Conservation (phyloP, 2,797 vertebrate genomes). For the Ataeniobius toweri region DNA sequence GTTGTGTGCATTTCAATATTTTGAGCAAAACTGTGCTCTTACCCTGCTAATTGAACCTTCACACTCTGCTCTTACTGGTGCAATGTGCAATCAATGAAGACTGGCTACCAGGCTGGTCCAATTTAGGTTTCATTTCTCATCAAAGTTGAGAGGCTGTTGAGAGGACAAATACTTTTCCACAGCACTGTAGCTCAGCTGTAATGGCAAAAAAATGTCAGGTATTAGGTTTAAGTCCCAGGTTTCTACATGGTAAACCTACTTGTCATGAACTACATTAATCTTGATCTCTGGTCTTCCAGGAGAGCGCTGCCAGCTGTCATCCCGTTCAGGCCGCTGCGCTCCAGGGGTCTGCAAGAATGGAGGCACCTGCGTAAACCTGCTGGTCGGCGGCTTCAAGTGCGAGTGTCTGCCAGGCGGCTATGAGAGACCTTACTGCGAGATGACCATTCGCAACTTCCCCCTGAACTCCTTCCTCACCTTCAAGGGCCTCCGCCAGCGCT, state of each 20-base stretch:
- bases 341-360: constrained; percentile 89
- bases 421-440: constrained; percentile 92
- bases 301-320: constrained; percentile 88
- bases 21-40: too few relatives aligned
- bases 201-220: neutral
- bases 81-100: too few relatives aligned
- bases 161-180: too few relatives aligned
- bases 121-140: too few relatives aligned
- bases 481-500: constrained; percentile 93
- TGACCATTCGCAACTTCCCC: constrained; percentile 93
- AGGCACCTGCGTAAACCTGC: constrained; percentile 90
- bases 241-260: constrained; percentile 13
- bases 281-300: constrained; percentile 74
- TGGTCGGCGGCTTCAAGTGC: constrained; percentile 93
- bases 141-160: too few relatives aligned
- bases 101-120: too few relatives aligned
- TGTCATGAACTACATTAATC: constrained; percentile 60
- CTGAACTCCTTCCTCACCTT: constrained; percentile 91
- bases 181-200: neutral
- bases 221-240: neutral
- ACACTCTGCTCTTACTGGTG: too few relatives aligned
- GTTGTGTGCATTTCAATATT: too few relatives aligned
- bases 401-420: constrained; percentile 89
- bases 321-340: constrained; percentile 87
- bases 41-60: too few relatives aligned